Percentiles rank a stretch among this genome's conserved stretches.
Conservation (phyloP, 1,140 invertebrate genomes). For the Aphis craccivora region DNA sequence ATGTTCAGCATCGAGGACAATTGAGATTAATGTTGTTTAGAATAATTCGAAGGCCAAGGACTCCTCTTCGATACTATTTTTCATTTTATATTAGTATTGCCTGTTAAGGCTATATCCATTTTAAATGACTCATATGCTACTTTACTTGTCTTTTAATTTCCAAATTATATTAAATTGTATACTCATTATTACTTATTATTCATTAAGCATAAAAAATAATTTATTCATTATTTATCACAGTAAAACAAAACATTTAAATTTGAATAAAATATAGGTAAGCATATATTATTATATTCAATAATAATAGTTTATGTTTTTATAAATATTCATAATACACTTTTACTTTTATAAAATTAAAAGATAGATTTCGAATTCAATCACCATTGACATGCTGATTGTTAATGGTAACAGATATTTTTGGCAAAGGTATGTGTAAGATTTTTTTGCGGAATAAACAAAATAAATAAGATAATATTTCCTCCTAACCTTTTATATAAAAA, state of each 20-base stretch:
- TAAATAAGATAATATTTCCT: too few relatives aligned
- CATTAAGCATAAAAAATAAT: background rate
- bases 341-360: background rate
- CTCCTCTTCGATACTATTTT: conserved; percentile 44
- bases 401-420: background rate
- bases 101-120: conserved; percentile 49
- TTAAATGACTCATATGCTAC: conserved; percentile 32
- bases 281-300: background rate
- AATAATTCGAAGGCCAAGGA: conserved; percentile 54
- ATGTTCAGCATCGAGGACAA: conserved; percentile 35
- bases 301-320: background rate
- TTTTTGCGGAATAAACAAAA: too few relatives aligned
- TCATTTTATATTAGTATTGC: conserved; percentile 46
- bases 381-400: background rate
- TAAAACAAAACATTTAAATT: background rate
- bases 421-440: too few relatives aligned
- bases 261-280: background rate
- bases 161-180: conserved; percentile 1
- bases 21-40: conserved; percentile 51
- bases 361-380: background rate
- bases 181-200: background rate
- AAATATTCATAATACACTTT: background rate
- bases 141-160: conserved; percentile 7
- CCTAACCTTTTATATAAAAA: too few relatives aligned
- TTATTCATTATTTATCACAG: background rate